Percentiles rank a stretch among this genome's conserved stretches.
Conservation (phyloP, 1,140 invertebrate species). For the Heliconius melpomene region DNA sequence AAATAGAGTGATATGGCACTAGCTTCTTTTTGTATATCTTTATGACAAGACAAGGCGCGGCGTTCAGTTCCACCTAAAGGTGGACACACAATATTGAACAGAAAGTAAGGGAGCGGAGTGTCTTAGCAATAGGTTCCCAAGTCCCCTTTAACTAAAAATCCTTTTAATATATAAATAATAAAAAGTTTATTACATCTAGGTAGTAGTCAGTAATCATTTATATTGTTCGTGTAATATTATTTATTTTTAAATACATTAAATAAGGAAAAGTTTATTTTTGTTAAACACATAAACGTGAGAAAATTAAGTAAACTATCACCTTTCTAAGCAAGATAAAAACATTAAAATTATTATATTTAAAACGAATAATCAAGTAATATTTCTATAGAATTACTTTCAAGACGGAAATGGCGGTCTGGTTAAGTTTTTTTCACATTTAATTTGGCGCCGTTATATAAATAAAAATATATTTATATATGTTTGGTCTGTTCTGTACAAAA, state of each 20-base stretch:
- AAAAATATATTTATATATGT: background rate
- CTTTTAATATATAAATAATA: no score
- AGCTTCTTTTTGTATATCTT: no score
- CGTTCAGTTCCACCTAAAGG: background rate
- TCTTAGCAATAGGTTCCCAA: background rate
- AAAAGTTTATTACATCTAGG: no score
- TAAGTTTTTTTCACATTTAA: background rate
- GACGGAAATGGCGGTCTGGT: conserved; percentile 1
- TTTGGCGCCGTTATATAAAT: background rate
- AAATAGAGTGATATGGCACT: no score
- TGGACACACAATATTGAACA: background rate
- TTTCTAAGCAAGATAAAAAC: background rate
- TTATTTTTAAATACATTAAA: no score
- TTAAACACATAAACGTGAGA: no score
- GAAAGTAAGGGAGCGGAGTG: background rate
- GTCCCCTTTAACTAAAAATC: no score
- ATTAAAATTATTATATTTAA: background rate
- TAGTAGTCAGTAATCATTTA: no score
- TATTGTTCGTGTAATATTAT: no score
- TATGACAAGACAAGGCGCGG: background rate
- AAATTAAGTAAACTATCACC: background rate
- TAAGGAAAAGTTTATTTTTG: no score
- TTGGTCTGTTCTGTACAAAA: background rate
- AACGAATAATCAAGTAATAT: background rate
- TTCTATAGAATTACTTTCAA: background rate